phyloP scores from a whole-genome alignment of 2,888 invertebrate species.

The Megamerina dolium region DNA sequence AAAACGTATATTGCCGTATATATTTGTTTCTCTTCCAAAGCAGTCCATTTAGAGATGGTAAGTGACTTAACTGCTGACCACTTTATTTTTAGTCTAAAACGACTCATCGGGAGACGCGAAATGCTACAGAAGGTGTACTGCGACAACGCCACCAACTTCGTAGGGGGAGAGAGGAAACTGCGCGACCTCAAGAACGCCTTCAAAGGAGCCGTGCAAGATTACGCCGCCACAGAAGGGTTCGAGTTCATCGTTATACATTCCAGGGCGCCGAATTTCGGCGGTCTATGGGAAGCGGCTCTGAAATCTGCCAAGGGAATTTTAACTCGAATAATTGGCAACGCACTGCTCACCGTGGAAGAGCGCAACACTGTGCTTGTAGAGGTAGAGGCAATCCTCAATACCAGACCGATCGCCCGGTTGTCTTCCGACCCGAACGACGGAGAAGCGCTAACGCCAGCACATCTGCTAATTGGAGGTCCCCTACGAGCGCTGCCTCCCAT shows the following conservation, averaged over 20 bases:
- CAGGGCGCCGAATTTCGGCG: not conserved
- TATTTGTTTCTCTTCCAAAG: slow-evolving; percentile 19
- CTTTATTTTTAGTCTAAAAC: slow-evolving; percentile 15
- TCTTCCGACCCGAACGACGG: slow-evolving; percentile 5
- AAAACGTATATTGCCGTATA: slow-evolving; percentile 21
- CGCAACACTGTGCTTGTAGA: slow-evolving; percentile 4
- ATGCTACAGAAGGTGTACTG: slow-evolving; percentile 13
- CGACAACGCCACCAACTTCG: slow-evolving; percentile 20
- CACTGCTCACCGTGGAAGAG: not conserved
- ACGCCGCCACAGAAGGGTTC: too few species aligned
- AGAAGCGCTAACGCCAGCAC: slow-evolving; percentile 7
- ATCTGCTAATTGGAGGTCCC: slow-evolving; percentile 4
- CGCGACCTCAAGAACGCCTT: slow-evolving; percentile 6
- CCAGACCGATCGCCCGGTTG: slow-evolving; percentile 3
- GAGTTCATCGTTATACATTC: not conserved
- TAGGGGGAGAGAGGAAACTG: slow-evolving; percentile 13
- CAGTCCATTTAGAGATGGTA: slow-evolving; percentile 21
- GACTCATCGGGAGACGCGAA: slow-evolving; percentile 16
- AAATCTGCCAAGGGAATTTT: too few species aligned
- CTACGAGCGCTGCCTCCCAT: too few species aligned
- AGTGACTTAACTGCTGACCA: slow-evolving; percentile 15
- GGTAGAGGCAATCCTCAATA: slow-evolving; percentile 5
- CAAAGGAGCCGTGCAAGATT: too few species aligned
- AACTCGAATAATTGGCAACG: not conserved
- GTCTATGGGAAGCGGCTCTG: not conserved